Evolutionary conservation across 2,888 invertebrate genomes (phyloP), one percentile per base, ranked within the genome.

Genomic region (Baccha elongata): DNA sequence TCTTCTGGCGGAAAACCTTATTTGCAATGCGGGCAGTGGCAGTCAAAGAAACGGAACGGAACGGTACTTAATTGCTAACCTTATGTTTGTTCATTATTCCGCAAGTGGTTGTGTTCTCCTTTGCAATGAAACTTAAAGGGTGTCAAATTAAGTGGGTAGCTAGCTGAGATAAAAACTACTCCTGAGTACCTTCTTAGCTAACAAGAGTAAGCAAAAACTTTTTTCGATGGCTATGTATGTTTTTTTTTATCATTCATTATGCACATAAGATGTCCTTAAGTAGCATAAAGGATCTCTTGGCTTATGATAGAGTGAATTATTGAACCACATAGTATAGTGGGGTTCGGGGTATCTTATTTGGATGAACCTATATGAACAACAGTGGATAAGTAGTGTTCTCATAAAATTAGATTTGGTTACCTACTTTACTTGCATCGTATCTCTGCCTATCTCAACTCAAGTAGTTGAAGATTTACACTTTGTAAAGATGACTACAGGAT

Each of bases 81-180:
- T 26, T 40, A 58, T 26, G 15, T 58, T 58, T 58, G 40, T 23
- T 26, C 40, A 40, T 23, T 26, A 58, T 40, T 15, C 37, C 98
- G 99, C 99, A 93, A 97, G 98, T 97, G 90, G 44, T 44, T 42
- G 26, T 60, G 40, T 17, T 26, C 44, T 60, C 17, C 60, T 60
- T 19, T 44, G 29, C 7, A 53, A 53, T 60, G 44, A 60, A 26
- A 44, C 60, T 26, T 44, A 29, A 60, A 60, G 60, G 42, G 60
- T 60, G 60, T 44, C 42, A 60, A 60, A 60, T 44, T 60, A 60
- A 60, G 60, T 44, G 44, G 58, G 60, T 29, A 44, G 44, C 60
- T 29, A 44, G 44, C 60, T 44, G 10, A 44, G 29, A 60, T 60
- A 32, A 40, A 40, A 58, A 42, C 60, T 44, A 60, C 60, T 44